Evolutionary conservation across 1,140 invertebrate genomes (phyloP).

Genomic region (Solen grandis): DNA sequence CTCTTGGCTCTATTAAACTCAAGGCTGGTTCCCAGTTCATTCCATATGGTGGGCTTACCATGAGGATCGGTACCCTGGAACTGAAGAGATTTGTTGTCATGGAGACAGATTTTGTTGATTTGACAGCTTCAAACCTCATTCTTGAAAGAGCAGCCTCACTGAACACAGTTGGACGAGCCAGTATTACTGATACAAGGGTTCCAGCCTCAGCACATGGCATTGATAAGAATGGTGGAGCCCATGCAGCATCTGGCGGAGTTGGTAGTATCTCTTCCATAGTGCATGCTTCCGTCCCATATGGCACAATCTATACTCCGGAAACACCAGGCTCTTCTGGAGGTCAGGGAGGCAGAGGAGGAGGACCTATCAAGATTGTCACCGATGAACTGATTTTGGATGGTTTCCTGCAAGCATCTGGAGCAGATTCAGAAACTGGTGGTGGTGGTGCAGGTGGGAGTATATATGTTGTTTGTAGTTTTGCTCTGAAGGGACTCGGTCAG

Average conservation of each 20-base stretch:
- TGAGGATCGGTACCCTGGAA: constrained; percentile 64
- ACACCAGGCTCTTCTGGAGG: constrained; percentile 65
- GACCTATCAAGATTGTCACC: constrained; percentile 61
- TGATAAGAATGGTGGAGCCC: constrained; percentile 64
- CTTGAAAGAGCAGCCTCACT: constrained; percentile 66
- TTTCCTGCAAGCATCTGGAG: constrained; percentile 63
- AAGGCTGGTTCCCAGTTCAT: constrained; percentile 65
- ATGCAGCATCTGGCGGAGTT: constrained; percentile 69
- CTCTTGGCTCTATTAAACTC: constrained; percentile 60
- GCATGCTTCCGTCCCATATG: constrained; percentile 64
- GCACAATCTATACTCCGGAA: constrained; percentile 64
- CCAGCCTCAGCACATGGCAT: constrained; percentile 57
- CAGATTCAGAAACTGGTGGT: constrained; percentile 56
- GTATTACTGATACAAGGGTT: constrained; percentile 33
- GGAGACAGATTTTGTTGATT: constrained; percentile 58
- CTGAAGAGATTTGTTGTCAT: constrained; percentile 69
- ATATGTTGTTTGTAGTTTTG: constrained; percentile 57
- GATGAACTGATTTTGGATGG: constrained; percentile 68
- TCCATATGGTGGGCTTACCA: constrained; percentile 56
- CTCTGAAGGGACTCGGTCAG: constrained; percentile 66
- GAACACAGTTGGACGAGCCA: constrained; percentile 61
- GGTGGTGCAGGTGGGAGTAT: constrained; percentile 74
- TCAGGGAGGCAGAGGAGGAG: constrained; percentile 64
- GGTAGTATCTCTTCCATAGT: constrained; percentile 36
- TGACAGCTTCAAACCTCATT: constrained; percentile 63